Evolutionary conservation across 2,113 vertebrate species (phyloP).

Genomic region (Oenanthe oenanthe): DNA sequence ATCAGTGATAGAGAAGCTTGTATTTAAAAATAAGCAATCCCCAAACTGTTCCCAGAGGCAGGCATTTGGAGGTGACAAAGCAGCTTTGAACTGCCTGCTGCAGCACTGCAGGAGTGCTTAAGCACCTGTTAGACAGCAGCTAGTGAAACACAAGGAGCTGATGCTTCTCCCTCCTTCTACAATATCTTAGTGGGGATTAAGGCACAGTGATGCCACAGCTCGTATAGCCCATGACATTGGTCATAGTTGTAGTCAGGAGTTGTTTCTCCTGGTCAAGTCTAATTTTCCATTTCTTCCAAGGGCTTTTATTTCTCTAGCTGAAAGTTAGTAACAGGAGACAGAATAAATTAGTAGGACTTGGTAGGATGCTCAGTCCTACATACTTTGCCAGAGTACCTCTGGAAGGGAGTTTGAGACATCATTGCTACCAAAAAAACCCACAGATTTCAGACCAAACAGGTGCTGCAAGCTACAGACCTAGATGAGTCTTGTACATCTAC

Average conservation of each 20-base stretch:
- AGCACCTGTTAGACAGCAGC: not conserved
- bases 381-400: not conserved
- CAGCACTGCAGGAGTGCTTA: rapidly evolving
- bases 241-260: not conserved
- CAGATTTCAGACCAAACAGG: not conserved
- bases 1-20: not conserved
- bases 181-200: not conserved
- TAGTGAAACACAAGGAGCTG: not conserved
- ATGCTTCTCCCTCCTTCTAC: not conserved
- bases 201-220: not conserved
- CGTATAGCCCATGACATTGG: not conserved
- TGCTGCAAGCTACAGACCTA: not conserved
- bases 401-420: not conserved
- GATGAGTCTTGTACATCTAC: not conserved
- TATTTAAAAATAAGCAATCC: not conserved
- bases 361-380: not conserved
- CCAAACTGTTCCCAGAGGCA: not conserved
- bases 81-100: not conserved
- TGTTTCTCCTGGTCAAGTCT: not conserved
- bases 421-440: not conserved
- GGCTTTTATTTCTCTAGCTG: not conserved
- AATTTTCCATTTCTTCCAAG: not conserved
- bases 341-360: not conserved
- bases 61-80: not conserved
- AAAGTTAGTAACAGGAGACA: not conserved